Evolutionary conservation across 2,888 invertebrate species (phyloP), one percentile per base, ranked within the genome.

Genomic region (Ypsolopha sequella): DNA sequence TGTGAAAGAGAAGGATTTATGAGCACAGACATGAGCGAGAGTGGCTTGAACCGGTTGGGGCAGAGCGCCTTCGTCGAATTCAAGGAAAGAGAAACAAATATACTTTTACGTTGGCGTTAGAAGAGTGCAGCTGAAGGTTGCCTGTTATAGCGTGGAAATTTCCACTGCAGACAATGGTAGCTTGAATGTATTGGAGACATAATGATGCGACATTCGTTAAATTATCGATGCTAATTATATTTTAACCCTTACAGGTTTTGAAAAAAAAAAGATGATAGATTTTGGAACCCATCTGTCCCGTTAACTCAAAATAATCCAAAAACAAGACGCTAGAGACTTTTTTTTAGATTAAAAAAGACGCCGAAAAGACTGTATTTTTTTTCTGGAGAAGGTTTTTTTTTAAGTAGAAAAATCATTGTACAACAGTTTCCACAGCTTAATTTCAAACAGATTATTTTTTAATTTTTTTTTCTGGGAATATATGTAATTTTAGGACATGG

Each of bases 81-180:
- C 11, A 11, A 34, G 56, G 71, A 62, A 64, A 52, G 65, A 86
- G 57, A 54, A 54, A 65, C 56, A 59, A 13, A 61, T 76, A 84
- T 64, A 57, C 44, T 53, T 59, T 63, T 59, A 59, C 52, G 48
- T 33, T 14, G 51, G 54, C 54, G 84, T 64, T 58, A 62, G 77
- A 85, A 63, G 57, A 68, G 77, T 61, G 56, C 59, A 56, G 65
- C 63, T 63, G 71, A 82, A 73, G 75, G 76, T 85, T 82, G 80
- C 84, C 81, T 82, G 80, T 80, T 81, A 77, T 71, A 76, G 63
- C 69, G 78, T 84, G 86, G 86, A 86, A 86, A 77, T 85, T 86
- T 86, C 86, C 86, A 85, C 80, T 78, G 81, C 73, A 77, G 75
- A 85, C 86, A 85, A 85, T 85, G 84, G 80, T 84, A 84, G 78